Percentiles rank a stretch among this genome's conserved stretches.
Conservation (phyloP, 2,888 invertebrate species). For the Agriopis leucophaearia region DNA sequence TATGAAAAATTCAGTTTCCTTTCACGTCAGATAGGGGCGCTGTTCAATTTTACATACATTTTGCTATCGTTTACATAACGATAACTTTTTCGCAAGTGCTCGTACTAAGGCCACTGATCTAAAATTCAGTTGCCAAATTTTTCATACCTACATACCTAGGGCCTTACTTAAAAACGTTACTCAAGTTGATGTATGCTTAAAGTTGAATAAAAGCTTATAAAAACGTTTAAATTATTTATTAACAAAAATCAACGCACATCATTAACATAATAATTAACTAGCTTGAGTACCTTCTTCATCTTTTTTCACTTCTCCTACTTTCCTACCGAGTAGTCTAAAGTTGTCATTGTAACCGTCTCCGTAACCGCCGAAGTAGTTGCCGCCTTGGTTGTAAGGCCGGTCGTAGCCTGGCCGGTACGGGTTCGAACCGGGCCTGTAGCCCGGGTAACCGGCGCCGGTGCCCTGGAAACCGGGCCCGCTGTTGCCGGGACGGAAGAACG, state of each 20-base stretch:
- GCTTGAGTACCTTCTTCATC: slow-evolving; percentile 51
- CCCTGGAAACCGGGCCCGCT: slow-evolving; percentile 56
- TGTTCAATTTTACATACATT: too few species aligned
- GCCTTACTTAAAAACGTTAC: too few species aligned
- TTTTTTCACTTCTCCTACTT: slow-evolving; percentile 67
- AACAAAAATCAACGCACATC: slow-evolving; percentile 39
- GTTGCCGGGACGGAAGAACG: slow-evolving; percentile 61
- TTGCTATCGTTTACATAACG: too few species aligned
- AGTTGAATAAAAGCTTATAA: not conserved
- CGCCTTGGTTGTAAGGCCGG: slow-evolving; percentile 45
- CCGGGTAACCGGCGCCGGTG: slow-evolving; percentile 55
- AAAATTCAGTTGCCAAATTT: too few species aligned
- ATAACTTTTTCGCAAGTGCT: too few species aligned
- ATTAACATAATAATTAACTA: slow-evolving; percentile 30
- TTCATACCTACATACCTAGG: too few species aligned
- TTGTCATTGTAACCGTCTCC: slow-evolving; percentile 69
- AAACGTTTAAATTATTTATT: slow-evolving; percentile 33
- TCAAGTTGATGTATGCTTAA: not conserved
- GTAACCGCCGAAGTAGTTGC: slow-evolving; percentile 68
- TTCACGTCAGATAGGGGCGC: too few species aligned
- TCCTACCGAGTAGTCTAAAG: slow-evolving; percentile 67
- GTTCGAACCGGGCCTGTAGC: slow-evolving; percentile 51
- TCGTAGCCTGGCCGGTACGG: slow-evolving; percentile 54
- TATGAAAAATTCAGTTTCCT: too few species aligned
- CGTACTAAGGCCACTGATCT: too few species aligned